A percentile compares a stretch with the other conserved stretches of the same genome.
phyloP scores from a whole-genome alignment of 2,888 invertebrate species.

The Chesias legatella region DNA sequence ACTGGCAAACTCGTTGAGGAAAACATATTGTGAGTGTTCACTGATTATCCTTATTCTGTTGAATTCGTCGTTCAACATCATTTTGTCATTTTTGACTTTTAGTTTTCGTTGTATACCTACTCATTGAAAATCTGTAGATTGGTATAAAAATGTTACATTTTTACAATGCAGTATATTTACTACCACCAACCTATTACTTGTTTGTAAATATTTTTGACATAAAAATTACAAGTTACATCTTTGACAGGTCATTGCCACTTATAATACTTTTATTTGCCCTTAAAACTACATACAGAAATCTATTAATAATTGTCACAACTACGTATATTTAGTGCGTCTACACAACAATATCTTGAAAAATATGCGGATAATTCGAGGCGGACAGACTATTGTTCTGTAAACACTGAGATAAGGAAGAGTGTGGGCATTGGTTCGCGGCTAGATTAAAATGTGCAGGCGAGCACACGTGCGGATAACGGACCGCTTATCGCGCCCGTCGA shows the following conservation, averaged over 20 bases:
- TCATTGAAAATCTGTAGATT: too few species aligned
- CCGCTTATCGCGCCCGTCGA: slow-evolving; percentile 48
- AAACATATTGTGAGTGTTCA: slow-evolving; percentile 5
- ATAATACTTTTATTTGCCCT: too few species aligned
- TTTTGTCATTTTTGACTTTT: slow-evolving; percentile 9
- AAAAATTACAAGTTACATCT: too few species aligned
- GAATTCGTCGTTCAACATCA: too few species aligned
- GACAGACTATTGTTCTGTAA: slow-evolving; percentile 22
- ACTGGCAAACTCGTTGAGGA: slow-evolving; percentile 11
- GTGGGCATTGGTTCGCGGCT: slow-evolving; percentile 35
- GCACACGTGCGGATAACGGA: slow-evolving; percentile 65
- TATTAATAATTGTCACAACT: too few species aligned
- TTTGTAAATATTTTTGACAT: too few species aligned
- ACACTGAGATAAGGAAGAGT: slow-evolving; percentile 26
- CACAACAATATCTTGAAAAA: slow-evolving; percentile 7
- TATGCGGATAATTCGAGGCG: slow-evolving; percentile 20
- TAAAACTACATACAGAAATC: too few species aligned
- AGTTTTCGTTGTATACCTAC: slow-evolving; percentile 16
- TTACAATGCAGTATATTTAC: too few species aligned
- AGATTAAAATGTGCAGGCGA: slow-evolving; percentile 47
- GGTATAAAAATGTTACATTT: too few species aligned
- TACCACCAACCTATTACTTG: too few species aligned
- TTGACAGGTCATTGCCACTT: too few species aligned
- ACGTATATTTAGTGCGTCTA: too few species aligned
- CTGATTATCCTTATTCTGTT: slow-evolving; percentile 4